Base-by-base conservation (phyloP, 2,888 invertebrate species). In the Tethea ocularis region DNA sequence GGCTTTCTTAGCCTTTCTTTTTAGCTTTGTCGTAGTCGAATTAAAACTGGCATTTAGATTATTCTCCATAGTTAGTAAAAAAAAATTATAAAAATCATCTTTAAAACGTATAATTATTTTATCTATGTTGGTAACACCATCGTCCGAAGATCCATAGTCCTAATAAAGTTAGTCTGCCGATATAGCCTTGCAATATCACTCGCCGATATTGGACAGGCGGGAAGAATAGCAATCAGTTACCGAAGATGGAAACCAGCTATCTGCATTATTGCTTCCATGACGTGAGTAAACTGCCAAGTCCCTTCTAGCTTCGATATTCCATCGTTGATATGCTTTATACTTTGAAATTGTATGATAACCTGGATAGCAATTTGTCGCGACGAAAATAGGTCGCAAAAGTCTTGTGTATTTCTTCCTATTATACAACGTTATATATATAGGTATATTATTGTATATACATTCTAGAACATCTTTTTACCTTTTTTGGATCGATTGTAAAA, bases 161-260 rank as follows among this genome's bases (percentile, higher is more conserved):
- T 69, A 72, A 69, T 73, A 69, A 70, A 66, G 66, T 67, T 64
- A 46, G 46, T 46, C 66, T 66, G 62, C 65, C 61, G 66, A 67
- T 70, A 68, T 68, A 62, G 63, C 54, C 63, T 62, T 61, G 75
- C 73, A 77, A 82, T 81, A 81, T 75, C 71, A 64, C 58, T 59
- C 66, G 46, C 8, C 46, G 77, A 82, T 83, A 87, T 86, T 84
- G 84, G 70, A 69, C 68, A 67, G 73, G 78, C 78, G 76, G 69
- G 72, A 77, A 82, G 88, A 87, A 88, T 87, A 87, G 77, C 82
- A 86, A 87, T 84, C 81, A 82, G 82, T 68, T 67, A 75, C 74
- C 72, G 69, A 66, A 64, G 70, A 66, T 68, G 71, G 67, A 69
- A 72, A 69, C 69, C 75, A 71, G 74, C 74, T 77, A 76, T 79